phyloP scores from a whole-genome alignment of 2,113 vertebrate genomes.

The Mugil cephalus region DNA sequence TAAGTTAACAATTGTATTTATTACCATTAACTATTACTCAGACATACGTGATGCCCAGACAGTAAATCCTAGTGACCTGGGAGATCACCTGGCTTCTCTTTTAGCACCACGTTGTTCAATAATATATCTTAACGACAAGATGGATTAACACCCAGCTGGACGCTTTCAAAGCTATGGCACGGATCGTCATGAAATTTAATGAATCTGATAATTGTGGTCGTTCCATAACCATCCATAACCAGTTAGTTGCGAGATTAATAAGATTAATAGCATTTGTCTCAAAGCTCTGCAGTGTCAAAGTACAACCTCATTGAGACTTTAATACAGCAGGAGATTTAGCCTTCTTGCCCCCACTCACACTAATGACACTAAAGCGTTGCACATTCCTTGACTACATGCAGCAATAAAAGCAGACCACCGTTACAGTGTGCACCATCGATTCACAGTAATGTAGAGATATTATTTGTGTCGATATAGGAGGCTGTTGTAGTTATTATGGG shows the following conservation, averaged over 20 bases:
- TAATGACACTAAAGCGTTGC: conserved; percentile 1
- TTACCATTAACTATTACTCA: not conserved
- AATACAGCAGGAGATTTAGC: conserved; percentile 2
- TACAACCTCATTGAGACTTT: not conserved
- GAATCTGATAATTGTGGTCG: too few relatives aligned
- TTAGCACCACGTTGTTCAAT: too few relatives aligned
- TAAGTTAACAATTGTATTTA: not conserved
- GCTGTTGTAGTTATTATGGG: conserved; percentile 18
- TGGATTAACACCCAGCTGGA: too few relatives aligned
- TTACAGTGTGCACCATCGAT: not conserved
- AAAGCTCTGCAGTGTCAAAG: conserved; percentile 1
- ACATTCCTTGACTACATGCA: conserved; percentile 5
- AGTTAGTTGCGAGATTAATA: too few relatives aligned
- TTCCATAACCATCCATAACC: too few relatives aligned
- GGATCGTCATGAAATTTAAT: too few relatives aligned
- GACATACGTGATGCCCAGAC: not conserved
- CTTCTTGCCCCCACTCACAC: not conserved
- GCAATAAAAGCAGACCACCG: not conserved
- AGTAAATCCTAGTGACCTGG: not conserved
- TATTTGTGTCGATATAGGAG: conserved; percentile 39
- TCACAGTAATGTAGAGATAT: conserved; percentile 15
- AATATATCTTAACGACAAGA: too few relatives aligned
- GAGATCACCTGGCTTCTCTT: not conserved
- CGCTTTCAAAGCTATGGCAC: too few relatives aligned
- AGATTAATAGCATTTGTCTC: conserved; percentile 18